Evolutionary conservation across 2,113 vertebrate genomes (phyloP), one percentile per base, ranked within the genome.

Genomic region (Pycnonotus jocosus): DNA sequence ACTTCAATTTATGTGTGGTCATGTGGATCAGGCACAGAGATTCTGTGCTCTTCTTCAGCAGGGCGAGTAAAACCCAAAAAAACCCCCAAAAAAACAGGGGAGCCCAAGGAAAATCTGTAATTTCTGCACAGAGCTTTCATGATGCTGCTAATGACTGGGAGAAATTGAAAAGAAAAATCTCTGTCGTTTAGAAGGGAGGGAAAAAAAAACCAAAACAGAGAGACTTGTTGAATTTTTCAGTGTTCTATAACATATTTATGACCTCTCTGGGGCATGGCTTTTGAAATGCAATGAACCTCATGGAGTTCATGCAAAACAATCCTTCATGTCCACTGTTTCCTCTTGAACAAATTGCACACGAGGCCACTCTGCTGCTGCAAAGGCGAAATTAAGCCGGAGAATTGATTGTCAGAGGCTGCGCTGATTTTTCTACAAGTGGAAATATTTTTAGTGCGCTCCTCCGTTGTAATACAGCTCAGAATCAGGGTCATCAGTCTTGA

Each of bases 181-280:
- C 28, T 65, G 22, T 76, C 61, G 17, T n/a, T 71, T 60, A 40
- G 62, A 47, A 86, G 27, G 27, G 21, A 18, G 3, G 1, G 35
- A 51, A 45, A 33, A 38, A 69, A 48, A 51, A 53, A n/a, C n/a
- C n/a, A n/a, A 23, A 15, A 50, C 27, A 11, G 3, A 33, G 35
- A 33, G n/a, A 68, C 88, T 93, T 64, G 33, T 45, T 95, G 61
- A 90, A 84, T 90, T 90, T 90, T 86, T 94, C 76, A 94, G 76
- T 48, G 64, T 33, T 90, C 66, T 71, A 33, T 83, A 93, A 81
- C 44, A 30, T 94, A 93, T 28, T 93, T 93, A 40, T 93, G 81
- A 86, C 54, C 88, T 94, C 88, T 51, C 31, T 64, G 58, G 71
- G 60, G 19, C 57, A 80, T 56, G 35, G 84, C 56, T 70, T 94